Evolutionary conservation across 2,888 invertebrate genomes (phyloP), one percentile per base, ranked within the genome.

Genomic region (Habrosyne pyritoides): DNA sequence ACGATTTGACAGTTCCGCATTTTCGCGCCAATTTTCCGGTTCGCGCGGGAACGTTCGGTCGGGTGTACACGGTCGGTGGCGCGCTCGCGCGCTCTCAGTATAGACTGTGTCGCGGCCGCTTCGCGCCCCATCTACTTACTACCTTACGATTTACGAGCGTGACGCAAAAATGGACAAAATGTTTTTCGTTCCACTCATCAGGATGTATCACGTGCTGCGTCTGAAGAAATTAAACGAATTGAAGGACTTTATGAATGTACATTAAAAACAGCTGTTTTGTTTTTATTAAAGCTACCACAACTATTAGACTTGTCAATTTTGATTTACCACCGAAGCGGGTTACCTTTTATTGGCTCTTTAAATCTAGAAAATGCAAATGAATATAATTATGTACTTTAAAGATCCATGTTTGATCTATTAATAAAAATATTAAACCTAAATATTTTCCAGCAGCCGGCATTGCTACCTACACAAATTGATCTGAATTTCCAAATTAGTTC

Each of bases 1-100:
- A 71, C 76, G 77, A 71, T 79, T 78, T 85, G 86, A 83, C 84
- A 82, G 79, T 81, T 87, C 82, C 77, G 80, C 90, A 91, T 91
- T 91, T 91, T 91, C 89, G 91, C 91, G 91, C 87, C 85, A 89
- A 88, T 90, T 91, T 90, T 85, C 89, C 89, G 83, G 75, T 76
- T 72, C 75, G 71, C 81, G 84, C 79, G 80, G 80, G 73, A 81
- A 83, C 74, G 74, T 73, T 68, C 69, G 73, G 72, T 67, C 77
- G 72, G 75, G 75, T 65, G 61, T 58, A 57, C 69, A 62, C 77
- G 79, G 76, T 78, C 82, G 80, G 73, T 79, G 79, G 83, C 85
- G 86, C 83, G 81, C 77, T 70, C 81, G 77, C 83, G 81, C 81
- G 81, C 75, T 83, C 84, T 86, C 83, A 77, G 67, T 75, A 75